These are phyloP conservation scores for Sanderia malayensis DNA, from an alignment of 30 jellyfish, hydroid and myxozoan genomes.

Conservation along the genomic window DNA sequence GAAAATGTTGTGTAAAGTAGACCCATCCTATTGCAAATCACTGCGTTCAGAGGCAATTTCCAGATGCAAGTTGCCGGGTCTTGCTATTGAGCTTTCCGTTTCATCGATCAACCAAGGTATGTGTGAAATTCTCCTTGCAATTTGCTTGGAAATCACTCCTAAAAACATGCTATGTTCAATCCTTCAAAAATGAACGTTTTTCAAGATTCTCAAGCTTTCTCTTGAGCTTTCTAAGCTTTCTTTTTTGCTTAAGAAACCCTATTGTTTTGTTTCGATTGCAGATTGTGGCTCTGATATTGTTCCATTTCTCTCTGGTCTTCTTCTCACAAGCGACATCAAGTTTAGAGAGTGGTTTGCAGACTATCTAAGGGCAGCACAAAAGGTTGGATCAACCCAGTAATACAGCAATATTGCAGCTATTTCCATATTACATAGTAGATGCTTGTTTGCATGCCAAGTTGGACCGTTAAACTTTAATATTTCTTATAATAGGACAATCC, in stretches of 20 bases:
- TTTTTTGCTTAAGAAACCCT: too few relatives aligned
- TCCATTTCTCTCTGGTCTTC: constrained; percentile 78
- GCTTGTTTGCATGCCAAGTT: too few relatives aligned
- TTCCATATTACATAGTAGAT: too few relatives aligned
- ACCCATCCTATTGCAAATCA: constrained; percentile 65
- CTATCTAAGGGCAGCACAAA: constrained; percentile 69
- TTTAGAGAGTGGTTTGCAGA: constrained; percentile 85
- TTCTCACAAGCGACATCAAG: constrained; percentile 68
- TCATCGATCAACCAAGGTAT: not conserved
- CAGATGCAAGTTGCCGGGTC: constrained; percentile 75
- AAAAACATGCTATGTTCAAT: too few relatives aligned
- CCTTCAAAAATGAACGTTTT: too few relatives aligned
- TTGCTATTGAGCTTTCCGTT: constrained; percentile 71
- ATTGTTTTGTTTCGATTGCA: constrained; percentile 9
- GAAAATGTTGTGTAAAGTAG: constrained; percentile 68
- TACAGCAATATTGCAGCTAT: too few relatives aligned
- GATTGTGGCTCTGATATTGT: constrained; percentile 66
- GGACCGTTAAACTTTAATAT: too few relatives aligned
- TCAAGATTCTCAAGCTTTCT: too few relatives aligned
- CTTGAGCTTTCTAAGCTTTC: too few relatives aligned
- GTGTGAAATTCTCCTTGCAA: too few relatives aligned
- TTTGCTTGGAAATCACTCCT: too few relatives aligned
- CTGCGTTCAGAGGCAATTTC: constrained; percentile 83
- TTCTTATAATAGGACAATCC: constrained; percentile 35
- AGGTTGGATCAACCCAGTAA: constrained; percentile 63